Base-by-base conservation (phyloP, 2,888 invertebrate species). In the Congeria kusceri region DNA sequence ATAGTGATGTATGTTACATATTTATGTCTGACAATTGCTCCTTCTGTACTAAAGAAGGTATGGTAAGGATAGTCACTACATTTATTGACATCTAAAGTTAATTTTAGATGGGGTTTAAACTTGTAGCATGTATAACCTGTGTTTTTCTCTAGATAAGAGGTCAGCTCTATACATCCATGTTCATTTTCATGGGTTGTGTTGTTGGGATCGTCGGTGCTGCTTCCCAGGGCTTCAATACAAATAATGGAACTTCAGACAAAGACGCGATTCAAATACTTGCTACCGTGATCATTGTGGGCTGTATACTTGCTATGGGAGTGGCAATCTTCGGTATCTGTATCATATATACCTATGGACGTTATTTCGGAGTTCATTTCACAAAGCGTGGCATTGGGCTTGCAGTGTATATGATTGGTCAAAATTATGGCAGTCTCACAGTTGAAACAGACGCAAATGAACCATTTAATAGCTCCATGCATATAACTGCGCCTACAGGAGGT, bases 131-230 rank as follows among this genome's bases (percentile, higher is more conserved):
- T 7, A 32, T 32, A 32, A 7, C 11, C 4, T 32, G 32, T 11
- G 11, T 32, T 32, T 11, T 32, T 32, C 11, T 70, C 28, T 53
- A 70, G 70, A 53, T 70, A 2, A 53, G 27, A 39, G 70, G 70
- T 29, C 70, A 70, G 3, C 44, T 62, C 25, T 32, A 49, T 32
- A 9, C 49, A 18, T 62, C 70, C 7, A 56, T 53, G 27, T 62
- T 70, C 27, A 61, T 46, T 28, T 25, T 70, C n/a, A 56, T 70
- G 62, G 70, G 62, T 4, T 70, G 70, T 39, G 32, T 70, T 25
- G 27, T 62, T 9, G 70, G 70, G 0, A n/a, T 29, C 18, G 20
- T 70, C 15, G 25, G 28, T 7, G 62, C 70, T 11, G 70, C 61
- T n/a, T 23, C 39, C 1, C 61, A 62, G 11, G 32, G 32, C 11